Percentiles rank a stretch among this genome's conserved stretches.
Conservation (phyloP, 2,113 vertebrate species). For the Neoarius graeffei region DNA sequence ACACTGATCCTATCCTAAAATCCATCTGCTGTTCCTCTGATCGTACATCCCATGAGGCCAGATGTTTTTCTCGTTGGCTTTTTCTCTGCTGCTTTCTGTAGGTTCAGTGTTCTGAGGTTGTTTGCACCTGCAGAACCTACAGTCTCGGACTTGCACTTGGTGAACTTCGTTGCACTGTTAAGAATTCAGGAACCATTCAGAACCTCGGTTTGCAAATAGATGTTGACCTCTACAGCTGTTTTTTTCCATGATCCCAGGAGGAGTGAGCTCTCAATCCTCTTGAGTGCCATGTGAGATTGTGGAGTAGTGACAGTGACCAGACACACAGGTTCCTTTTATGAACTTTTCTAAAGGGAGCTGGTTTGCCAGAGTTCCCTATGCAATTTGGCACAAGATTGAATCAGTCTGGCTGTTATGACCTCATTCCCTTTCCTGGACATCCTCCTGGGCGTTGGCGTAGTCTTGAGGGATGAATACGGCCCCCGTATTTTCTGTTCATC, state of each 20-base stretch:
- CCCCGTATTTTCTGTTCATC: background rate
- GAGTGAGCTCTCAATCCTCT: background rate
- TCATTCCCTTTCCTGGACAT: background rate
- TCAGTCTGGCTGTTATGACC: background rate
- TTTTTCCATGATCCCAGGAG: background rate
- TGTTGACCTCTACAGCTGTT: background rate
- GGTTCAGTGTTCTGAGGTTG: background rate
- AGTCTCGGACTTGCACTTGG: background rate
- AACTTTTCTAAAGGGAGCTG: background rate
- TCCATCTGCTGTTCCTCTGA: background rate
- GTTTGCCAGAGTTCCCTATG: background rate
- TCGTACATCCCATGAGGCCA: background rate
- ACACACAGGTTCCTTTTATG: background rate
- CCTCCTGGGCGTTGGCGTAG: no score
- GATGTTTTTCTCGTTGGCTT: background rate
- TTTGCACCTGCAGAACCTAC: background rate
- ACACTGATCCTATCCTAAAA: background rate
- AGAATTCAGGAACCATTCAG: background rate
- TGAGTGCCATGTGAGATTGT: background rate
- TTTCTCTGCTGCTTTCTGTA: background rate
- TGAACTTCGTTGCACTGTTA: background rate
- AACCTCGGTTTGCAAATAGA: background rate
- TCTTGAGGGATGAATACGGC: background rate
- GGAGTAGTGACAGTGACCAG: no score
- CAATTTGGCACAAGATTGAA: background rate